These are phyloP conservation scores for Masticophis lateralis DNA, from an alignment of 2,797 vertebrate species.

Conservation along the genomic window DNA sequence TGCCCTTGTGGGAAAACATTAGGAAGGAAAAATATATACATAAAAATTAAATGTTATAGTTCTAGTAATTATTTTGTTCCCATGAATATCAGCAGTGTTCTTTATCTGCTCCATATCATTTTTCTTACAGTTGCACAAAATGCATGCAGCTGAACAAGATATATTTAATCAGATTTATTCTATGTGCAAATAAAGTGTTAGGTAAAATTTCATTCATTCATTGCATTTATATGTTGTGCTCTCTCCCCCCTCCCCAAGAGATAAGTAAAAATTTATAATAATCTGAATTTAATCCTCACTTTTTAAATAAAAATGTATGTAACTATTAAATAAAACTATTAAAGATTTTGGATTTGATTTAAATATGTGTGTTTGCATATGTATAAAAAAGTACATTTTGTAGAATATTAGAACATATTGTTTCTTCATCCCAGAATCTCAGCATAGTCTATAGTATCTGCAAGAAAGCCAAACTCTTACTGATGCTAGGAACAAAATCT, in stretches of 20 bases:
- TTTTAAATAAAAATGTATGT: not conserved
- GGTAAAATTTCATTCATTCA: not conserved
- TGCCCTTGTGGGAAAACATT: too few relatives aligned
- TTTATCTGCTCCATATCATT: not conserved
- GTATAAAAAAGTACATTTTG: not conserved
- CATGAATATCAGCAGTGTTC: not conserved
- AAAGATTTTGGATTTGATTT: not conserved
- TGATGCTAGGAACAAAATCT: too few relatives aligned
- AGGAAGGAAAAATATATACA: too few relatives aligned
- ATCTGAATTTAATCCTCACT: not conserved
- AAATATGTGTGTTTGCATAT: not conserved
- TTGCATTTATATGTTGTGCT: not conserved
- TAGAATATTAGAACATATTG: not conserved
- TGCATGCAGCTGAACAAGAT: accelerated
- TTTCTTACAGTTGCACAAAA: not conserved
- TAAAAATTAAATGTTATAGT: not conserved
- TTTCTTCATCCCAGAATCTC: not conserved
- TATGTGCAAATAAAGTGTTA: not conserved
- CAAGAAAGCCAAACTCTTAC: not conserved
- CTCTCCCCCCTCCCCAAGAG: not conserved
- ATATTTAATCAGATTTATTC: not conserved
- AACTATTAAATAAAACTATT: not conserved
- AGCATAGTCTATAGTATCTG: not conserved
- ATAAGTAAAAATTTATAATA: not conserved
- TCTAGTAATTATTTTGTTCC: not conserved